Base-by-base conservation (phyloP, 2,888 invertebrate species). In the Loripinus fragilis region DNA sequence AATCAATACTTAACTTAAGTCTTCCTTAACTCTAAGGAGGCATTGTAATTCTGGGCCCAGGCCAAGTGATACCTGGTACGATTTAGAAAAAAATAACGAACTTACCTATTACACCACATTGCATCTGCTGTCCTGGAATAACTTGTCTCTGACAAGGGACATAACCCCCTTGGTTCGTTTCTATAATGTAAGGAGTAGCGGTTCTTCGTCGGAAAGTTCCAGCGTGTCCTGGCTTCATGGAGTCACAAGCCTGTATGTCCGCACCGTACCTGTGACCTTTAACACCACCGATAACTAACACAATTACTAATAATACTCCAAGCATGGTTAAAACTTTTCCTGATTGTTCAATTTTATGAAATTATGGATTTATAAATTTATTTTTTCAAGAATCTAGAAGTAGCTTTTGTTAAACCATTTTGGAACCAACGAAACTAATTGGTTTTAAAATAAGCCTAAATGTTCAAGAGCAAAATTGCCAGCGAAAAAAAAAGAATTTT, bases 21-120 rank as follows among this genome's bases (percentile, higher is more conserved):
- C n/a, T n/a, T n/a, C n/a, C n/a, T n/a, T n/a, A n/a, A n/a, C n/a
- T n/a, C n/a, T n/a, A n/a, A n/a, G n/a, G n/a, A n/a, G n/a, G n/a
- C n/a, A n/a, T n/a, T n/a, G n/a, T n/a, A n/a, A n/a, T n/a, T n/a
- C n/a, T n/a, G n/a, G n/a, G n/a, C n/a, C n/a, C n/a, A n/a, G n/a
- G n/a, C n/a, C n/a, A n/a, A n/a, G n/a, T n/a, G n/a, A n/a, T n/a
- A n/a, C n/a, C n/a, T n/a, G n/a, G n/a, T n/a, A n/a, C n/a, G n/a
- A 41, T 41, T 10, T 41, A 41, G 41, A 55, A 17, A 55, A 55
- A 28, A 55, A 7, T 28, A 23, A 66, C 20, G 12, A 7, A 71
- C 79, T 80, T 76, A 84, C 84, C 81, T 7, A 84, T 77, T 2
- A 84, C 84, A 1, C 84, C 84, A 48, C 84, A 84, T 12, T 73